Base-by-base conservation (phyloP, 2,888 invertebrate species). In the Drosophila bunnanda region DNA sequence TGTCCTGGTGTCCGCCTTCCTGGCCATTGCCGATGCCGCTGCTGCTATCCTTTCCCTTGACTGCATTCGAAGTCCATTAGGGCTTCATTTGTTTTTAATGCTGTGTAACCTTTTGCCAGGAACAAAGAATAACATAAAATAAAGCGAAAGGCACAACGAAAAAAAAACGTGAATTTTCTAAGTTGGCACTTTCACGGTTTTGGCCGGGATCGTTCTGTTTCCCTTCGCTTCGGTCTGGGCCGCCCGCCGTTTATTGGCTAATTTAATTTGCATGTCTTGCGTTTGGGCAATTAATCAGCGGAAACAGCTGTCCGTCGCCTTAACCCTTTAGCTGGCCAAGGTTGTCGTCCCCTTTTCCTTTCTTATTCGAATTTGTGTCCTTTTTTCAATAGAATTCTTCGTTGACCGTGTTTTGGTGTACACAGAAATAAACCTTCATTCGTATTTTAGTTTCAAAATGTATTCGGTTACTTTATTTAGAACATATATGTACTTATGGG, bases 221-320 rank as follows among this genome's bases (percentile, higher is more conserved):
- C 28, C 50, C 25, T 22, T 52, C 28, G 54, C 38, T 22, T 46
- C 28, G 6, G n/a, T 32, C 36, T 55, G 25, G 78, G 69, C 80
- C 76, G 55, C 82, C 86, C 80, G 80, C 74, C 82, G 85, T 89
- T 85, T 88, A 89, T 88, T 89, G 88, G 89, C 85, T 85, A 85
- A 85, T 85, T 85, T 89, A 88, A 85, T 85, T 85, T 85, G 89
- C 86, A 86, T 89, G 84, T 88, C 89, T 85, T 80, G 82, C 77
- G 80, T 89, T 89, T 82, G 89, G 85, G 88, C 88, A 85, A 85
- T 85, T 89, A 85, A 85, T 85, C 85, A 85, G 80, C 77, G 75
- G 77, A 87, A 88, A 88, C 84, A 89, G 89, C 85, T 89, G 84
- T 88, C 82, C 82, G 72, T 75, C 80, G 83, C 71, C 64, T 88